Evolutionary conservation across 2,888 invertebrate genomes (phyloP).

Genomic region (Noctua fimbriata): DNA sequence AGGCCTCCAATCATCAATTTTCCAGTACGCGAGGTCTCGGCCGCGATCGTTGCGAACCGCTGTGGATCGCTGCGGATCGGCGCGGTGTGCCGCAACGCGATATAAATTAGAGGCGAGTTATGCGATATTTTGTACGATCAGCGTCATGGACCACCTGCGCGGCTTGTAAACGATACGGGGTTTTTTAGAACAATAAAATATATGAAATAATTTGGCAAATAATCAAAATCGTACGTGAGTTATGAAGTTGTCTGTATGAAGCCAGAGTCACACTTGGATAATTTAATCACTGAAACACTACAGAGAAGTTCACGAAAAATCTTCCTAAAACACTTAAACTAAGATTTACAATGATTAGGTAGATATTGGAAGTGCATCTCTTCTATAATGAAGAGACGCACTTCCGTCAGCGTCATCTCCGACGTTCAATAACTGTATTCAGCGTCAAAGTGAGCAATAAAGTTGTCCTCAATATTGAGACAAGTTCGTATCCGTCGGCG

Average conservation of each 20-base stretch:
- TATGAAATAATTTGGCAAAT: slow-evolving; percentile 7
- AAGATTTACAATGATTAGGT: slow-evolving; percentile 33
- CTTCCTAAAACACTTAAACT: slow-evolving; percentile 2
- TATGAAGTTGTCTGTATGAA: not conserved
- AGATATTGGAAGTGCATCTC: slow-evolving; percentile 18
- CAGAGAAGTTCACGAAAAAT: not conserved
- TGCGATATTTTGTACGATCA: slow-evolving; percentile 44
- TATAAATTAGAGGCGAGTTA: slow-evolving; percentile 48
- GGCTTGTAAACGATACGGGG: not conserved
- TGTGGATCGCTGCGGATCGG: slow-evolving; percentile 19
- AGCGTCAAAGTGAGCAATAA: slow-evolving; percentile 54
- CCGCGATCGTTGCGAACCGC: slow-evolving; percentile 20
- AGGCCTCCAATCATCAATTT: slow-evolving; percentile 61
- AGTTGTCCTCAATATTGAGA: slow-evolving; percentile 52
- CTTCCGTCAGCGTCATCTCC: slow-evolving; percentile 14
- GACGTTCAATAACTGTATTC: slow-evolving; percentile 46
- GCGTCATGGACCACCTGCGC: slow-evolving; percentile 38
- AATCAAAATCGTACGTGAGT: slow-evolving; percentile 5
- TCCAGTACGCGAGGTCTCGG: slow-evolving; percentile 27
- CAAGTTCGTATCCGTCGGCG: slow-evolving; percentile 54
- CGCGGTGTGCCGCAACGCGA: slow-evolving; percentile 17
- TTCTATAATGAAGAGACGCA: too few relatives aligned
- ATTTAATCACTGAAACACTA: not conserved
- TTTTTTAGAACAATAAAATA: slow-evolving; percentile 3
- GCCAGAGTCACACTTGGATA: not conserved